A percentile compares a stretch with the other conserved stretches of the same genome.
phyloP scores from a whole-genome alignment of 2,797 vertebrate genomes.

The Microcaecilia unicolor region DNA sequence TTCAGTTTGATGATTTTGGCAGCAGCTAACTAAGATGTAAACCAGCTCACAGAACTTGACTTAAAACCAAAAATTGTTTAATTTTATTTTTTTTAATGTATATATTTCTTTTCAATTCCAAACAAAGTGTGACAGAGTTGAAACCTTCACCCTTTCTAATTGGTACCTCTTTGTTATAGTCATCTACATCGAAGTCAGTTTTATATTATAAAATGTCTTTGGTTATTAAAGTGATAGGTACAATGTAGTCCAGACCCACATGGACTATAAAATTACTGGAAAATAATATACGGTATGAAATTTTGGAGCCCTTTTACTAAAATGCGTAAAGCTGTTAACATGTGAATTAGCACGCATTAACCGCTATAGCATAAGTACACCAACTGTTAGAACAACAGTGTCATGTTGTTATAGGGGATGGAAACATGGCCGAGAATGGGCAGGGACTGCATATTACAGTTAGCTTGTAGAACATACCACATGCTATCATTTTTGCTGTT shows the following conservation, averaged over 20 bases:
- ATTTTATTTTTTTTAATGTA: slow-evolving; percentile 53
- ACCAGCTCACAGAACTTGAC: slow-evolving; percentile 60
- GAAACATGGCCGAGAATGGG: no score
- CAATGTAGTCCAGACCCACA: slow-evolving; percentile 21
- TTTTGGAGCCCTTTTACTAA: slow-evolving; percentile 16
- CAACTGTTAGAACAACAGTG: no score
- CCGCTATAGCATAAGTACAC: no score
- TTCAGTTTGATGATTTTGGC: slow-evolving; percentile 61
- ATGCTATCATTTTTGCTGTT: no score
- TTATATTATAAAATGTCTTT: slow-evolving; percentile 27
- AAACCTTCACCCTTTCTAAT: slow-evolving; percentile 42
- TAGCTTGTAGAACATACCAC: no score
- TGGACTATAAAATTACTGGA: slow-evolving; percentile 19
- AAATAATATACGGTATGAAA: slow-evolving; percentile 34
- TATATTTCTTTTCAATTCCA: slow-evolving; percentile 36
- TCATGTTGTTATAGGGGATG: no score
- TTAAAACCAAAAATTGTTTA: slow-evolving; percentile 47
- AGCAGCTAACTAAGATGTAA: slow-evolving; percentile 63
- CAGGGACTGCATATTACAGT: no score
- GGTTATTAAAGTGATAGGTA: slow-evolving; percentile 43
- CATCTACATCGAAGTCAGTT: slow-evolving; percentile 15
- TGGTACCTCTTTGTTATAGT: slow-evolving; percentile 32
- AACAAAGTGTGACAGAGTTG: slow-evolving; percentile 20
- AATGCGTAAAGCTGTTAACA: no score
- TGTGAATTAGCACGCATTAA: no score